phyloP scores from a whole-genome alignment of 2,113 vertebrate genomes.

The Nanorana parkeri region DNA sequence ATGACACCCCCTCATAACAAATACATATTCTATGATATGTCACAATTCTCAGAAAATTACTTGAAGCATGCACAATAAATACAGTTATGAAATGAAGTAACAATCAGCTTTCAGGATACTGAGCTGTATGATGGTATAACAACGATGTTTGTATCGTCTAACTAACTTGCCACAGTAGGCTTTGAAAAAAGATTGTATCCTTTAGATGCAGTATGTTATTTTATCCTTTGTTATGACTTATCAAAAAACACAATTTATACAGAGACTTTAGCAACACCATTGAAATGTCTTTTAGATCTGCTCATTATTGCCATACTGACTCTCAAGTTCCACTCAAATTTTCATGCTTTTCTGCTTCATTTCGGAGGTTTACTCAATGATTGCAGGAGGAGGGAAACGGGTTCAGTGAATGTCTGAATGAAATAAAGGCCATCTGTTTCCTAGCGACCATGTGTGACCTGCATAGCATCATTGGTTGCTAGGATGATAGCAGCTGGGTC shows the following conservation, averaged over 20 bases:
- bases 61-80: background rate
- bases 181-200: slow-evolving; percentile 24
- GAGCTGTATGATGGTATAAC: background rate
- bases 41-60: no score
- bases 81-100: background rate
- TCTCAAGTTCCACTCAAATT: slow-evolving; percentile 10
- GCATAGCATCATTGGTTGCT: no score
- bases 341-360: slow-evolving; percentile 50
- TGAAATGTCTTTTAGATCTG: slow-evolving; percentile 28
- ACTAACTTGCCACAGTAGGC: slow-evolving; percentile 16
- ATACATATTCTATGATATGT: no score
- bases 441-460: no score
- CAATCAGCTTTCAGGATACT: slow-evolving; percentile 7
- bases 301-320: slow-evolving; percentile 29
- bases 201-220: slow-evolving; percentile 24
- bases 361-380: background rate
- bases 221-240: slow-evolving; percentile 27
- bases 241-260: slow-evolving; percentile 15
- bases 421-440: no score
- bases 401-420: no score
- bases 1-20: no score
- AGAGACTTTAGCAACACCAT: slow-evolving; percentile 26
- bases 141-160: background rate
- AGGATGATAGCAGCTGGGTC: no score
- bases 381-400: no score